Evolutionary conservation across 1,140 invertebrate genomes (phyloP).

Genomic region (Physella acuta): DNA sequence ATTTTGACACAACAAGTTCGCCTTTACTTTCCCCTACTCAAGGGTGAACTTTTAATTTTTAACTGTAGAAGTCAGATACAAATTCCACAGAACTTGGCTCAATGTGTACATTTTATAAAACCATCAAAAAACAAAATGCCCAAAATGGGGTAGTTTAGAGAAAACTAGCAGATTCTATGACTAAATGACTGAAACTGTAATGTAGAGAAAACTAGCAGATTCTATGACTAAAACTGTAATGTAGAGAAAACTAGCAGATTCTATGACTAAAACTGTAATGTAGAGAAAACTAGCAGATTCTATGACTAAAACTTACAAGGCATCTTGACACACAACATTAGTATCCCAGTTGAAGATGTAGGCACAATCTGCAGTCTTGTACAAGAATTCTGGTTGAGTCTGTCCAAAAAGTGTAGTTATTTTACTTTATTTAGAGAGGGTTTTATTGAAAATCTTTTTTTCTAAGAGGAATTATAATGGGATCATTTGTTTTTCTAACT

Average conservation of each 20-base stretch:
- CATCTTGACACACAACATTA: slow-evolving; percentile 41
- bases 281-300: not conserved
- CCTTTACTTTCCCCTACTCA: no score
- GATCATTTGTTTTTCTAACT: not conserved
- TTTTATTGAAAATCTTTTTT: not conserved
- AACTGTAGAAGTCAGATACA: no score
- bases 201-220: not conserved
- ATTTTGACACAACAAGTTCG: no score
- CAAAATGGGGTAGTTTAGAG: no score
- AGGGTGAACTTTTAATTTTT: no score
- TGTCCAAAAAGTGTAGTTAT: slow-evolving; percentile 15
- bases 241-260: not conserved
- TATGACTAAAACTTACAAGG: slow-evolving; percentile 25
- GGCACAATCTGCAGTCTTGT: slow-evolving; percentile 46
- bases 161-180: not conserved
- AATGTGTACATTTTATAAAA: no score
- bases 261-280: not conserved
- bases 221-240: not conserved
- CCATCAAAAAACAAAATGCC: no score
- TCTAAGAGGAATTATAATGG: not conserved
- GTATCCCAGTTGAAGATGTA: slow-evolving; percentile 55
- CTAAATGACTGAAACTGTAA: not conserved
- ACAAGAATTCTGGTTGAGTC: slow-evolving; percentile 34
- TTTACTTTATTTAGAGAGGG: not conserved
- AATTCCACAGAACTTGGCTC: no score